Conservation (phyloP, 2,113 vertebrate genomes). For the Onychostruthus taczanowskii region DNA sequence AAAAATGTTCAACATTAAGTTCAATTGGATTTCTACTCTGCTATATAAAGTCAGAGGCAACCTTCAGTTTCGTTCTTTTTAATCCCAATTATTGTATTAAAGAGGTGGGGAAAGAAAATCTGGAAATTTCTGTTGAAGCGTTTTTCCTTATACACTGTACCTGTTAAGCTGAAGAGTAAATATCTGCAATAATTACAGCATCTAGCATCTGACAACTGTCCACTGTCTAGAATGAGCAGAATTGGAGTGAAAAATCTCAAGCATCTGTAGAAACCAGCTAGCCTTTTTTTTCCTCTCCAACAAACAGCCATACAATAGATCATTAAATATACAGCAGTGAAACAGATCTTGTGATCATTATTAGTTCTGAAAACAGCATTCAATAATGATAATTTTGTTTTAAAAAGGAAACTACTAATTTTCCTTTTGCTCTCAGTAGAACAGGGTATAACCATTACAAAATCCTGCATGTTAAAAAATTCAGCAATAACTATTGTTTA, state of each 20-base stretch:
- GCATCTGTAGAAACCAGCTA: background rate
- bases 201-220: background rate
- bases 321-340: background rate
- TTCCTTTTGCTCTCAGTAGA: background rate
- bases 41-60: background rate
- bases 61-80: background rate
- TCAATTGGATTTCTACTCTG: background rate
- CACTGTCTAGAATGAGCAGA: background rate
- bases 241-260: background rate
- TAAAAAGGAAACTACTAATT: background rate
- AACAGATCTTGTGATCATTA: background rate
- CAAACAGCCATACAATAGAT: background rate
- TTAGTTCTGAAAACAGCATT: background rate
- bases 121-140: background rate
- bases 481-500: slow-evolving; percentile 3
- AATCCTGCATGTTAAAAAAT: background rate
- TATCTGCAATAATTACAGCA: background rate
- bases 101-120: background rate
- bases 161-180: background rate
- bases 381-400: background rate
- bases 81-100: background rate
- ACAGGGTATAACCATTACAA: background rate
- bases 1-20: background rate
- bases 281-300: background rate
- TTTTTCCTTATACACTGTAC: background rate